Base-by-base conservation (phyloP, 2,888 invertebrate species). In the Leptopilina myrica region DNA sequence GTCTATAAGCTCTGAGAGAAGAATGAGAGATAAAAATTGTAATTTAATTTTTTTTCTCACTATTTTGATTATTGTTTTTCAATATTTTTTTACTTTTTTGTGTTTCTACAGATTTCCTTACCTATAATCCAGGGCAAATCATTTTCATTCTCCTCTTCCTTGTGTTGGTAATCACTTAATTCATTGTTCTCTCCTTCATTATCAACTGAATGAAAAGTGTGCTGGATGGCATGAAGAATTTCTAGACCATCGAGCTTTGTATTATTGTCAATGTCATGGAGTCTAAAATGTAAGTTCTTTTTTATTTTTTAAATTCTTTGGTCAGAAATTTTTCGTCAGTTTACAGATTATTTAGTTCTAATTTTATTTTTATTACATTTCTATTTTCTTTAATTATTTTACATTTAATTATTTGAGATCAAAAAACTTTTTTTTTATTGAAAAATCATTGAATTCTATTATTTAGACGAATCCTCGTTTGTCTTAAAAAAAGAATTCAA, bases 261-360 rank as follows among this genome's bases (percentile, higher is more conserved):
- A 90, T 98, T 98, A 89, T 96, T 96, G 90, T 98, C 98, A 83
- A 95, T 95, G 90, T 98, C 98, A 87, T 98, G 98, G 20, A 96
- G 92, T 79, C 93, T 93, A 82, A 43, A 56, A 77, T 65, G 59
- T 78, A n/a, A 59, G 62, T 76, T 65, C 9, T 59, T 76, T 64
- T 77, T 53, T 43, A 53, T 43, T 59, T 20, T 49, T 49, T 9
- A 49, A 49, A 49, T 2, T 49, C 4, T 49, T 49, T 11, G 4
- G 49, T 9, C 49, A 49, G 11, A 49, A 49, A 11, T 11, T 8
- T 43, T 5, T 43, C 6, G 0, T 43, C 7, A 8, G 43, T 8
- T 43, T 43, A 43, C 43, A 43, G 8, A 43, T 8, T 43, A 33
- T 33, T 33, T 33, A 33, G 33, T 33, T 33, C 4, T 5, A 33